Evolutionary conservation across 1,140 invertebrate species (phyloP).

Genomic region (Nixonia krombeini): DNA sequence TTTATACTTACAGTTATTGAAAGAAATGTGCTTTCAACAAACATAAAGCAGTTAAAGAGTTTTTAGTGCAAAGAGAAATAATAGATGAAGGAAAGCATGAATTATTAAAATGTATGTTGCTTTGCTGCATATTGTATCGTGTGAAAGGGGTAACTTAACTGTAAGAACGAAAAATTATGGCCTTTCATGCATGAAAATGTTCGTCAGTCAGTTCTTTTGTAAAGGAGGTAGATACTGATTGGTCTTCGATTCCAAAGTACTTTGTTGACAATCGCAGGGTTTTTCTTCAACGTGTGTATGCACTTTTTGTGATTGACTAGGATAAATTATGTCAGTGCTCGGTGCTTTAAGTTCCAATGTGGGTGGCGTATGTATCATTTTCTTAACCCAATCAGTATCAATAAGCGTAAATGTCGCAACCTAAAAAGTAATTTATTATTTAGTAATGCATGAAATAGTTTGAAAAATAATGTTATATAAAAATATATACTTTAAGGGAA

Average conservation of each 20-base stretch:
- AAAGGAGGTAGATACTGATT: slow-evolving; percentile 66
- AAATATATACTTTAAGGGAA: too few species aligned
- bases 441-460: background rate
- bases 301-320: slow-evolving; percentile 10
- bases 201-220: slow-evolving; percentile 51
- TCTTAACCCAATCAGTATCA: slow-evolving; percentile 63
- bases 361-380: slow-evolving; percentile 46
- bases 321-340: slow-evolving; percentile 3
- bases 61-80: too few species aligned
- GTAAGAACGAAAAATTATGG: background rate
- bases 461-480: too few species aligned
- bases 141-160: too few species aligned
- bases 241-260: slow-evolving; percentile 47
- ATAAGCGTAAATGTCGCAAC: slow-evolving; percentile 61
- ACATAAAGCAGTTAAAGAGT: too few species aligned
- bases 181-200: background rate
- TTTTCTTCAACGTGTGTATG: slow-evolving; percentile 25
- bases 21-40: too few species aligned
- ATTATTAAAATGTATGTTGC: too few species aligned
- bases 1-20: too few species aligned
- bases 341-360: slow-evolving; percentile 17
- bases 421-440: slow-evolving; percentile 37
- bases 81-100: too few species aligned
- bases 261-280: slow-evolving; percentile 59
- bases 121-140: too few species aligned